phyloP scores from a whole-genome alignment of 2,113 vertebrate genomes.

The Peromyscus californicus region DNA sequence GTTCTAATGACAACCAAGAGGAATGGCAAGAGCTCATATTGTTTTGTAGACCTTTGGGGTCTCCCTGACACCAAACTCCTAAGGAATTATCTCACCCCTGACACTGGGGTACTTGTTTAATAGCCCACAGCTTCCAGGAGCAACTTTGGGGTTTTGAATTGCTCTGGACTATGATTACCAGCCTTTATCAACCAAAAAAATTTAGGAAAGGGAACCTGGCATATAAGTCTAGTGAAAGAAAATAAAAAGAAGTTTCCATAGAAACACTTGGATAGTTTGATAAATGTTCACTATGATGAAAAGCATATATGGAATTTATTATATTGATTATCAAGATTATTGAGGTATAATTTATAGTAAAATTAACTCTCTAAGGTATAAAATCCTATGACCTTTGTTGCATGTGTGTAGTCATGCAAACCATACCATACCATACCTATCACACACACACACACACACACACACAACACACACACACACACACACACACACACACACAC shows the following conservation, averaged over 20 bases:
- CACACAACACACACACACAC: no score
- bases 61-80: background rate
- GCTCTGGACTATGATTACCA: background rate
- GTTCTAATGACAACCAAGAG: background rate
- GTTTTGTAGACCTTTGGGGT: background rate
- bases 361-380: background rate
- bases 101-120: background rate
- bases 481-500: background rate
- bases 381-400: background rate
- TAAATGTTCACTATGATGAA: background rate
- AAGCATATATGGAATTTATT: background rate
- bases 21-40: background rate
- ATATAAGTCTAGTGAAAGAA: background rate
- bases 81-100: background rate
- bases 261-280: background rate
- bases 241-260: background rate
- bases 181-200: background rate
- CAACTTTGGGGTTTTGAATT: background rate
- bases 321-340: background rate
- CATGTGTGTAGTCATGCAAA: background rate
- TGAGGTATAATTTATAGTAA: background rate
- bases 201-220: background rate
- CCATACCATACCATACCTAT: fast-evolving
- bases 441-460: background rate
- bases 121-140: background rate